phyloP scores from a whole-genome alignment of 92 coral and sea anemone genomes.

The Nematostella vectensis region DNA sequence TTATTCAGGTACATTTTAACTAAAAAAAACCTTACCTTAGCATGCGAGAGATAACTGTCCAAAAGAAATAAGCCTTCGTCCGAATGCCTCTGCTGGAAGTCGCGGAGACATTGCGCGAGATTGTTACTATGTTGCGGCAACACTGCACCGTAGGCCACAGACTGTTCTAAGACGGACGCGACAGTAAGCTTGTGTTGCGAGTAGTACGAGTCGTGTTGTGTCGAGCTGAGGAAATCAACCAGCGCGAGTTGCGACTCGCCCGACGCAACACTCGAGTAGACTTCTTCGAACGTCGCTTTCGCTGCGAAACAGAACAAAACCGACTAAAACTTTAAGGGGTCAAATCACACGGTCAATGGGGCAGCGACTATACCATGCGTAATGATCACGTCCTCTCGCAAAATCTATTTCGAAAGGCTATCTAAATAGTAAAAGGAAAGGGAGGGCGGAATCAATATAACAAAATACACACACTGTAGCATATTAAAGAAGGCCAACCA shows the following conservation, averaged over 20 bases:
- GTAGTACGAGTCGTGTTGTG: constrained; percentile 45
- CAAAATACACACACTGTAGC: too few relatives aligned
- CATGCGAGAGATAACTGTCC: constrained; percentile 42
- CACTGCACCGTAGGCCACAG: constrained; percentile 58
- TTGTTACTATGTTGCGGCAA: constrained; percentile 48
- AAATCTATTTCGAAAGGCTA: too few relatives aligned
- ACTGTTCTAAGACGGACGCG: constrained; percentile 50
- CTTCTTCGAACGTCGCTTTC: constrained; percentile 47
- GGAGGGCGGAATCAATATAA: too few relatives aligned
- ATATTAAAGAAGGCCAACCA: too few relatives aligned
- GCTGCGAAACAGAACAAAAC: constrained; percentile 16
- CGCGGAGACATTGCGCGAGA: constrained; percentile 41
- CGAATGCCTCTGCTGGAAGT: constrained; percentile 35
- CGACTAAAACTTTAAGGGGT: neutral
- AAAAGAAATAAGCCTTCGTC: constrained; percentile 54
- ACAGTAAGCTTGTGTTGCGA: constrained; percentile 44
- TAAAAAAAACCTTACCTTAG: constrained; percentile 69
- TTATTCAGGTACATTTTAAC: too few relatives aligned
- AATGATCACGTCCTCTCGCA: too few relatives aligned
- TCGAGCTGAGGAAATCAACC: constrained; percentile 67
- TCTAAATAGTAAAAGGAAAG: too few relatives aligned
- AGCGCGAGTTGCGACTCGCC: constrained; percentile 66
- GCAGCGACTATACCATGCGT: too few relatives aligned
- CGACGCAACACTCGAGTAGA: constrained; percentile 41
- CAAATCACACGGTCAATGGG: too few relatives aligned